Conservation (phyloP, 2,888 invertebrate species). For the Mycalesis mineus region DNA sequence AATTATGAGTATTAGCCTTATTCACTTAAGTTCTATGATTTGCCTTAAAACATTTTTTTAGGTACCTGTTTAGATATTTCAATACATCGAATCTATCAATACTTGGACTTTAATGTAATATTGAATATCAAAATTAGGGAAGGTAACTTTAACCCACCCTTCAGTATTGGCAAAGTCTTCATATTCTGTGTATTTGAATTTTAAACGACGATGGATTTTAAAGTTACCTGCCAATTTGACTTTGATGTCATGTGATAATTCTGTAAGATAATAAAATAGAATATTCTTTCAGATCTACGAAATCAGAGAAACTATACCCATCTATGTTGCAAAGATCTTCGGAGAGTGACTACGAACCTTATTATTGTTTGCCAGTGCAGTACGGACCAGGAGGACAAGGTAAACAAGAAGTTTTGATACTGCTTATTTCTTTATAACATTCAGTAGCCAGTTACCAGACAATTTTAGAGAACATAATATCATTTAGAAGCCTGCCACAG, state of each 20-base stretch:
- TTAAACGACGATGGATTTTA: not conserved
- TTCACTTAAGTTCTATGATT: not conserved
- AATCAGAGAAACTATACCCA: conserved; percentile 96
- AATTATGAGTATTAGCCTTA: not conserved
- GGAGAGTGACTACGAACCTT: conserved; percentile 90
- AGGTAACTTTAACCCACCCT: not conserved
- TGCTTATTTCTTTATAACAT: too few species aligned
- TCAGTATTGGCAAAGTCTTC: not conserved
- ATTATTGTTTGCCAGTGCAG: conserved; percentile 88
- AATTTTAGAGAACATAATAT: too few species aligned
- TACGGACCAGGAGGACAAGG: conserved; percentile 81
- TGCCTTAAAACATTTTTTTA: not conserved
- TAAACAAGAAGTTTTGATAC: conserved; percentile 40
- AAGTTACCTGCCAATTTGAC: not conserved
- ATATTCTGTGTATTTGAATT: not conserved
- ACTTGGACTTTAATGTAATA: not conserved
- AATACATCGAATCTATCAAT: not conserved
- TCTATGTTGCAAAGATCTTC: conserved; percentile 91
- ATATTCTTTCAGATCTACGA: conserved; percentile 86
- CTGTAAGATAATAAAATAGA: not conserved
- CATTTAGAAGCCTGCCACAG: too few species aligned
- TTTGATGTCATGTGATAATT: not conserved
- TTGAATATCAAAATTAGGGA: not conserved
- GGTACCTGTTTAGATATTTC: not conserved
- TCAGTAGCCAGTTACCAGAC: too few species aligned